Evolutionary conservation across 1,140 invertebrate genomes (phyloP).

Genomic region (Drosophila azteca): DNA sequence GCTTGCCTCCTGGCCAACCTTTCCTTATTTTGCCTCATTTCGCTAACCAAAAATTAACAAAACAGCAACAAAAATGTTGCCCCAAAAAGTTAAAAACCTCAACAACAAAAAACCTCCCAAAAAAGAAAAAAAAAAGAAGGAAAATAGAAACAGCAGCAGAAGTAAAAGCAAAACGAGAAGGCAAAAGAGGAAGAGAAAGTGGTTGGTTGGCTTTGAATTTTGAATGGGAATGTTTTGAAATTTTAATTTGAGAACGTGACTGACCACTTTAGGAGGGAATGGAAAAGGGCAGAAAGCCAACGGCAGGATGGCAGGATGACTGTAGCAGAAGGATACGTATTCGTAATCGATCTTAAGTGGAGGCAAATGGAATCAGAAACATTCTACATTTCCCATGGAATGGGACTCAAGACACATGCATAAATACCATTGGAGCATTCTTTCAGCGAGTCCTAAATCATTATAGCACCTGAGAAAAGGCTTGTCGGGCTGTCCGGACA

Average conservation of each 20-base stretch:
- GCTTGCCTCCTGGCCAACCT: slow-evolving; percentile 24
- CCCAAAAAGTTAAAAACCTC: background rate
- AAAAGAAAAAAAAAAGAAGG: background rate
- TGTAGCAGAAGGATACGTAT: background rate
- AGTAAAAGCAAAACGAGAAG: too few relatives aligned
- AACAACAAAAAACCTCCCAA: background rate
- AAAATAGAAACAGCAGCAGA: slow-evolving; percentile 6
- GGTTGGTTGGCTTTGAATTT: slow-evolving; percentile 17
- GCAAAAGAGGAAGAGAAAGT: too few relatives aligned
- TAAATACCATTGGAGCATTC: slow-evolving; percentile 4
- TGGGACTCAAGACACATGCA: background rate
- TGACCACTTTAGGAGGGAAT: slow-evolving; percentile 20
- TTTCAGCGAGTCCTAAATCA: slow-evolving; percentile 7
- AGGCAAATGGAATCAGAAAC: slow-evolving; percentile 1
- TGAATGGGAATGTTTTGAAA: slow-evolving; percentile 36
- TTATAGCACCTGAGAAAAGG: background rate
- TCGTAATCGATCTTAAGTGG: background rate
- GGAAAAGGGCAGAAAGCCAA: background rate
- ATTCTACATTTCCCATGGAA: background rate
- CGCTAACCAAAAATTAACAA: background rate
- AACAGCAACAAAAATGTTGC: background rate
- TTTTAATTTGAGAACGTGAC: slow-evolving; percentile 50
- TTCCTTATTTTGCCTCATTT: slow-evolving; percentile 21
- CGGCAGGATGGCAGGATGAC: too few relatives aligned
- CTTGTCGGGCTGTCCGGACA: too few relatives aligned